Percentiles rank a stretch among this genome's conserved stretches.
phyloP scores from a whole-genome alignment of 2,113 vertebrate species.

The Psettodes erumei region DNA sequence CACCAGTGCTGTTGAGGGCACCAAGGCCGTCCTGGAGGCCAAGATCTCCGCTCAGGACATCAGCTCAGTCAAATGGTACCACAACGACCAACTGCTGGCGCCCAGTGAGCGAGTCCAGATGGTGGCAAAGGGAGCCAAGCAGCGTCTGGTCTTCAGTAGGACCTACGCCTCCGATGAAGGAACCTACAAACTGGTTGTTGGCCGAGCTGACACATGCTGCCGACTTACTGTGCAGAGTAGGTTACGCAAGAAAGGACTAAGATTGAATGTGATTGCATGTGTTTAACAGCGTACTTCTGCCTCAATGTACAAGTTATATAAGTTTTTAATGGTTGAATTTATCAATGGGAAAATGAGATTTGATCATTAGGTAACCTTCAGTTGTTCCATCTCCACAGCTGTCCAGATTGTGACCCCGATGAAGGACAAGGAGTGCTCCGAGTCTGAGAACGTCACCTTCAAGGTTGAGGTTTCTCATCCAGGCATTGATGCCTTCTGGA shows the following conservation, averaged over 20 bases:
- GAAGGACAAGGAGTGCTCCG: constrained; percentile 89
- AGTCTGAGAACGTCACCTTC: constrained; percentile 95
- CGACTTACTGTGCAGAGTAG: constrained; percentile 90
- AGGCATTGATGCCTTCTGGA: constrained; percentile 93
- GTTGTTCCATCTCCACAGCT: constrained; percentile 45
- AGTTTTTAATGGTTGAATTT: too few relatives aligned
- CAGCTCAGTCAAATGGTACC: constrained; percentile 93
- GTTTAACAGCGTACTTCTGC: too few relatives aligned
- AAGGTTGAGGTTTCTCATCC: constrained; percentile 93
- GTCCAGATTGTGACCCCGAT: constrained; percentile 88
- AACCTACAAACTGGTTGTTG: constrained; percentile 88
- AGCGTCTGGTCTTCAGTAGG: constrained; percentile 91
- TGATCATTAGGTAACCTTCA: background rate
- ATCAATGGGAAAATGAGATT: background rate
- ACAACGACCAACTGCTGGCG: constrained; percentile 86
- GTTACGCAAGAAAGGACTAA: constrained; percentile 22
- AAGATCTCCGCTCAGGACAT: constrained; percentile 96
- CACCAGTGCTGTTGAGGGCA: constrained; percentile 89
- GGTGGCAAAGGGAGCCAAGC: constrained; percentile 94
- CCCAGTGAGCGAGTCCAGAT: constrained; percentile 89
- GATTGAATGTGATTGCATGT: too few relatives aligned
- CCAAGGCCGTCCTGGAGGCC: constrained; percentile 93
- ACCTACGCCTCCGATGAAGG: constrained; percentile 93
- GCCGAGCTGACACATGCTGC: constrained; percentile 91
- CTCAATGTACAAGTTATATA: too few relatives aligned